Percentiles rank a stretch among this genome's conserved stretches.
Conservation (phyloP, 1,140 invertebrate species). For the Bombus affinis region DNA sequence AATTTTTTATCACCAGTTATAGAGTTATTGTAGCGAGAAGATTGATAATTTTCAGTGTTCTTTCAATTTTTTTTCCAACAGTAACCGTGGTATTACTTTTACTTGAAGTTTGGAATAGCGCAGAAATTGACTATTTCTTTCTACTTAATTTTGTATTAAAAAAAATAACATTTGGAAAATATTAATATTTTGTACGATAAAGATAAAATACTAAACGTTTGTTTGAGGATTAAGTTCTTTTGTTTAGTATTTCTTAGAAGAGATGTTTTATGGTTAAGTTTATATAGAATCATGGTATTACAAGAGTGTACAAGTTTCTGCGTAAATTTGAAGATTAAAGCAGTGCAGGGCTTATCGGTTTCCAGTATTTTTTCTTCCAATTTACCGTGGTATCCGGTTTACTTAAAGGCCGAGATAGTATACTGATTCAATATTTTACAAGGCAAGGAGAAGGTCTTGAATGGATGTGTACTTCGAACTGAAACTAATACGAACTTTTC, state of each 20-base stretch:
- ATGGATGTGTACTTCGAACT: background rate
- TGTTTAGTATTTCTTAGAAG: background rate
- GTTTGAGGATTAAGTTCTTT: background rate
- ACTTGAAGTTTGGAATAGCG: background rate
- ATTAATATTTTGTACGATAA: background rate
- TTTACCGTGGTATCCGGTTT: background rate
- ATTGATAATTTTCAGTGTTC: background rate
- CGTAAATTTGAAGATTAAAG: conserved; percentile 11
- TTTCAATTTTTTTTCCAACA: background rate
- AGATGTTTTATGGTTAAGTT: background rate
- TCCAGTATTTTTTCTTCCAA: conserved; percentile 1
- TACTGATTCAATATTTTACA: background rate
- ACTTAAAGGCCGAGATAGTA: background rate
- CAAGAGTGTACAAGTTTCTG: background rate
- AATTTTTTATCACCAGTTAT: background rate
- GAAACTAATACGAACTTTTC: background rate
- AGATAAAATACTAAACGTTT: background rate
- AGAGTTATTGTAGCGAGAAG: background rate
- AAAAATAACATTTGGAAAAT: background rate
- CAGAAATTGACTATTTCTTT: too few relatives aligned
- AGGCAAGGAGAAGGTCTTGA: background rate
- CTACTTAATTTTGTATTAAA: background rate
- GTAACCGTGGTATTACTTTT: background rate
- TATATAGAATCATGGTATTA: background rate
- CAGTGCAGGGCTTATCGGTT: background rate